Conservation (phyloP, 2,888 invertebrate genomes). For the Sympetrum striolatum region DNA sequence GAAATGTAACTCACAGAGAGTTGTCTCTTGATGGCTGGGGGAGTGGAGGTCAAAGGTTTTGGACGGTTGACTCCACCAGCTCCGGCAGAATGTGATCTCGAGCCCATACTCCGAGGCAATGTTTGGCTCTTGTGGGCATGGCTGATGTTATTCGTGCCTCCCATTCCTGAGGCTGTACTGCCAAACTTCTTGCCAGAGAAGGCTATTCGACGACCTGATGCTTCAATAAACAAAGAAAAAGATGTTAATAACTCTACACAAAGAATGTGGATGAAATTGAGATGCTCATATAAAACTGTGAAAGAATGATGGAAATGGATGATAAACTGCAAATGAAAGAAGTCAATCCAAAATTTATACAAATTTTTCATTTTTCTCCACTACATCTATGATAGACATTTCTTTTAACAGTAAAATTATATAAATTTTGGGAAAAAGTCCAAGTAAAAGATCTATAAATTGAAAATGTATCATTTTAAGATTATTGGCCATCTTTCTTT, state of each 20-base stretch:
- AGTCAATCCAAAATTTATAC: too few species aligned
- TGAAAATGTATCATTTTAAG: too few species aligned
- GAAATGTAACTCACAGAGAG: conserved; percentile 66
- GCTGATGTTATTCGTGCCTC: conserved; percentile 59
- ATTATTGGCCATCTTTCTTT: too few species aligned
- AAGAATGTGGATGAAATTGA: too few species aligned
- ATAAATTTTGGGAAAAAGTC: too few species aligned
- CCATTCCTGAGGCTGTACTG: conserved; percentile 66
- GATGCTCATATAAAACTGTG: too few species aligned
- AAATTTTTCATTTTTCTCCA: too few species aligned
- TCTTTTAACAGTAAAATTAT: too few species aligned
- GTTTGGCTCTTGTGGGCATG: conserved; percentile 75
- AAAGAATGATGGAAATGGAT: too few species aligned
- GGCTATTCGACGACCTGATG: conserved; percentile 80
- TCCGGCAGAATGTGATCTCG: conserved; percentile 54
- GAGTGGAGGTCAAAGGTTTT: conserved; percentile 77
- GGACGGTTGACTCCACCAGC: conserved; percentile 57
- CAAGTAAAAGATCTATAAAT: too few species aligned
- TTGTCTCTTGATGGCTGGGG: conserved; percentile 85
- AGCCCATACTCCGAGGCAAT: conserved; percentile 83
- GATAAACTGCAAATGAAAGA: too few species aligned
- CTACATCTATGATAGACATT: too few species aligned
- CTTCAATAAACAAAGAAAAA: conserved; percentile 60
- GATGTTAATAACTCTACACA: background rate
- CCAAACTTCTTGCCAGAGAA: conserved; percentile 71